Evolutionary conservation across 30 jellyfish, hydroid and myxozoan species (phyloP).

Genomic region (Pseudorhiza aurosa): DNA sequence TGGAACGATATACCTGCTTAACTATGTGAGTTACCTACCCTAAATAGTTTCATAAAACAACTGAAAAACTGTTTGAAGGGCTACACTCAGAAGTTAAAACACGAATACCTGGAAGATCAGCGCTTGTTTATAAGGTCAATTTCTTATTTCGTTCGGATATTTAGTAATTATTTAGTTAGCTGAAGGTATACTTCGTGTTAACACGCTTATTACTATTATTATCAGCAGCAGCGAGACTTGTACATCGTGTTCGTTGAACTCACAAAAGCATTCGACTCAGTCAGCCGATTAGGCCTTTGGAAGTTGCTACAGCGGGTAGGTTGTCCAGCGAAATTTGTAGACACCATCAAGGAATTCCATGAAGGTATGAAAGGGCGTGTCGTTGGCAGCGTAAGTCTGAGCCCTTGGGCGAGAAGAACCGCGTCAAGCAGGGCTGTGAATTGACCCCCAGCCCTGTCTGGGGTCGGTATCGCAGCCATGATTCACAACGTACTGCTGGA

Average conservation of each 20-base stretch:
- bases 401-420: slow-evolving; percentile 60
- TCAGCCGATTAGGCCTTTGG: slow-evolving; percentile 45
- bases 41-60: too few relatives aligned
- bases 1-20: too few relatives aligned
- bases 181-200: too few relatives aligned
- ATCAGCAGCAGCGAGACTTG: slow-evolving; percentile 73
- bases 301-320: slow-evolving; percentile 47
- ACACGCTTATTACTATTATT: too few relatives aligned
- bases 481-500: too few relatives aligned
- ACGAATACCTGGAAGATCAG: too few relatives aligned
- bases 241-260: slow-evolving; percentile 70
- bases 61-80: too few relatives aligned
- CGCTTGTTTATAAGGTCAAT: too few relatives aligned
- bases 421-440: slow-evolving; percentile 75
- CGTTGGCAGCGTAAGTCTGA: slow-evolving; percentile 53
- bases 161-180: too few relatives aligned
- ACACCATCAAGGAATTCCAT: slow-evolving; percentile 44
- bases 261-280: slow-evolving; percentile 81
- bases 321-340: slow-evolving; percentile 70
- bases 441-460: slow-evolving; percentile 64
- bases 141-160: too few relatives aligned
- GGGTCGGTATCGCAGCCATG: slow-evolving; percentile 71
- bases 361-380: slow-evolving; percentile 43
- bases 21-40: too few relatives aligned
- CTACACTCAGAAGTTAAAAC: too few relatives aligned